A percentile compares a stretch with the other conserved stretches of the same genome.
Evolutionary conservation across 2,888 invertebrate species (phyloP).

Genomic region (Drosophila anomalata): DNA sequence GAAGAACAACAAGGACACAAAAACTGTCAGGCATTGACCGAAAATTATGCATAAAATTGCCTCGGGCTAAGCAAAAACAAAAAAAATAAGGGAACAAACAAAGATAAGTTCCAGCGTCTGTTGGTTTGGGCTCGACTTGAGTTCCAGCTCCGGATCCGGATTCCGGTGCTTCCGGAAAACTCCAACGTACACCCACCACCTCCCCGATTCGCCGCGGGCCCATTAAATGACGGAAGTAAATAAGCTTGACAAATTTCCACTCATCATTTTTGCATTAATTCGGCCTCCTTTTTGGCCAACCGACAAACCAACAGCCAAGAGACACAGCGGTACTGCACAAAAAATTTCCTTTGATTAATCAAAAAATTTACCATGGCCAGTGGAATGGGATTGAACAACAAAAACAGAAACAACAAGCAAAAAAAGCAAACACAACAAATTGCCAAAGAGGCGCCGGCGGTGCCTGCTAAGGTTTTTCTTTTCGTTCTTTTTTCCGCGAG

Average conservation of each 20-base stretch:
- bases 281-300: constrained; percentile 73
- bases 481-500: constrained; percentile 23
- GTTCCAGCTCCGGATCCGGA: constrained; percentile 25
- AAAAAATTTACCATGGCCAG: constrained; percentile 69
- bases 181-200: constrained; percentile 15
- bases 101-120: constrained; percentile 63
- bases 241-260: constrained; percentile 83
- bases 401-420: constrained; percentile 36
- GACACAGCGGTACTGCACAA: constrained; percentile 40
- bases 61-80: constrained; percentile 27
- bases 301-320: constrained; percentile 36
- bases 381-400: constrained; percentile 40
- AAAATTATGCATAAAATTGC: constrained; percentile 73
- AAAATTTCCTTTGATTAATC: constrained; percentile 80
- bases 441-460: constrained; percentile 74
- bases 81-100: constrained; percentile 58
- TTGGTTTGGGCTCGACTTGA: constrained; percentile 26
- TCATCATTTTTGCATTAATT: constrained; percentile 83
- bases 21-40: constrained; percentile 38
- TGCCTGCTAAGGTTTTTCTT: constrained; percentile 46
- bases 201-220: constrained; percentile 65
- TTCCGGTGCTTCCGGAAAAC: constrained; percentile 5
- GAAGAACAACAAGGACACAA: constrained; percentile 37
- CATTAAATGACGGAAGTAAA: constrained; percentile 81
- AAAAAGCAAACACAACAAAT: constrained; percentile 73